A percentile compares a stretch with the other conserved stretches of the same genome.
phyloP scores from a whole-genome alignment of 2,113 vertebrate species.

The Barnardius zonarius region DNA sequence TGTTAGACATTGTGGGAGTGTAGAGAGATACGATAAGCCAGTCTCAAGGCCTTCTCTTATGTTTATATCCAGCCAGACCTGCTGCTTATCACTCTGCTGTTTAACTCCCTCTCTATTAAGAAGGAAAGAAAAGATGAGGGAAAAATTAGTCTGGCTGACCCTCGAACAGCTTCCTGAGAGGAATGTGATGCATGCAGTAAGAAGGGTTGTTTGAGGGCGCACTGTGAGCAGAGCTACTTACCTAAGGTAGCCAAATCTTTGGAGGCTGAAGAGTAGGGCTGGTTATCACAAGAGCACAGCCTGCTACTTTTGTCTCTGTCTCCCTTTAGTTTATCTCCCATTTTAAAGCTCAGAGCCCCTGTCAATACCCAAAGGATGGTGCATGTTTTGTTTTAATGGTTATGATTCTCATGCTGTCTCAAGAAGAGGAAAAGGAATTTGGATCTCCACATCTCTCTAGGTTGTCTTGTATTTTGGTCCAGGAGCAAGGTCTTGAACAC shows the following conservation, averaged over 20 bases:
- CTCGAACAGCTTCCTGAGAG: neutral
- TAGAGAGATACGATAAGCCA: neutral
- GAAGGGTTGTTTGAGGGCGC: neutral
- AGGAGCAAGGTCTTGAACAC: neutral
- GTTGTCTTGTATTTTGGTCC: neutral
- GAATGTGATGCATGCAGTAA: neutral
- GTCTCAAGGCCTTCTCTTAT: neutral
- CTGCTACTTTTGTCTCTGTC: neutral
- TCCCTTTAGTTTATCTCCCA: neutral
- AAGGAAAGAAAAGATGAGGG: neutral
- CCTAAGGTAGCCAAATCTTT: neutral
- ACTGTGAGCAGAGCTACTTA: neutral
- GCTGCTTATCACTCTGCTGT: conserved; percentile 1
- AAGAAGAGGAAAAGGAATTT: neutral
- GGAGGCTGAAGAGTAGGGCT: neutral
- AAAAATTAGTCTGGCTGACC: neutral
- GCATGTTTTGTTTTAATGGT: neutral
- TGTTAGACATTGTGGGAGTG: neutral
- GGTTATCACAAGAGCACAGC: neutral
- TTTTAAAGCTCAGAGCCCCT: neutral
- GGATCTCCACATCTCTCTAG: neutral
- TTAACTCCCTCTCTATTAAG: neutral
- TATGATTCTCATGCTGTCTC: neutral
- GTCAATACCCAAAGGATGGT: neutral
- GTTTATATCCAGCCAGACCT: conserved; percentile 7